Evolutionary conservation across 2,113 vertebrate species (phyloP).

Genomic region (Mandrillus leucophaeus): DNA sequence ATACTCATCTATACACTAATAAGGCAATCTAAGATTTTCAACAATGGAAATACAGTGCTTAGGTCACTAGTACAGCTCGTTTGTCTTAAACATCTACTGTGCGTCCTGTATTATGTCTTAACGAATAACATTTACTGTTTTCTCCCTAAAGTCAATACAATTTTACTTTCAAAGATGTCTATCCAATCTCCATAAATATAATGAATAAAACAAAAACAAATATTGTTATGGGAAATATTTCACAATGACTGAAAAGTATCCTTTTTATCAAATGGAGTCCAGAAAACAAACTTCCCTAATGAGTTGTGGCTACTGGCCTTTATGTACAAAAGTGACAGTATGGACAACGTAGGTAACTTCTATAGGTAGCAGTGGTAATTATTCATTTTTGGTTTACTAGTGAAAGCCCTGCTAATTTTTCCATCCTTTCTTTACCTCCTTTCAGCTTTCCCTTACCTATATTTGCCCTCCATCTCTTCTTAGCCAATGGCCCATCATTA

Average conservation of each 20-base stretch:
- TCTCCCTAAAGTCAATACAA: conserved; percentile 1
- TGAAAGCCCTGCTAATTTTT: background rate
- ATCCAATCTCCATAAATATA: conserved; percentile 3
- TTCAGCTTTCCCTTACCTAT: background rate
- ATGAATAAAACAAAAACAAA: background rate
- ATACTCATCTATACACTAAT: background rate
- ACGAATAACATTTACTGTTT: background rate
- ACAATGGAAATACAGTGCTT: background rate
- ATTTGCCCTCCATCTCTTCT: background rate
- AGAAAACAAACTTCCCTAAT: conserved; percentile 18
- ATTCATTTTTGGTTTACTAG: background rate
- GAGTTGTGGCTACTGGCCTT: background rate
- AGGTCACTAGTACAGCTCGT: background rate
- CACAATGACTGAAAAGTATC: background rate
- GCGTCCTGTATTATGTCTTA: background rate
- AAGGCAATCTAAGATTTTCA: conserved; percentile 23
- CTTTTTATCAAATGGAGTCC: background rate
- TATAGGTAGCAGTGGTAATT: background rate
- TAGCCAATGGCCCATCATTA: background rate
- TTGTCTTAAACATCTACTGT: background rate
- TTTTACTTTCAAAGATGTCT: conserved; percentile 25
- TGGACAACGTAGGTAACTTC: background rate
- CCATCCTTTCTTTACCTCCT: background rate
- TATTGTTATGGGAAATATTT: background rate
- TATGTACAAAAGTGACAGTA: background rate